Evolutionary conservation across 2,797 vertebrate genomes (phyloP), one percentile per base, ranked within the genome.

Genomic region (Malurus leucopterus): DNA sequence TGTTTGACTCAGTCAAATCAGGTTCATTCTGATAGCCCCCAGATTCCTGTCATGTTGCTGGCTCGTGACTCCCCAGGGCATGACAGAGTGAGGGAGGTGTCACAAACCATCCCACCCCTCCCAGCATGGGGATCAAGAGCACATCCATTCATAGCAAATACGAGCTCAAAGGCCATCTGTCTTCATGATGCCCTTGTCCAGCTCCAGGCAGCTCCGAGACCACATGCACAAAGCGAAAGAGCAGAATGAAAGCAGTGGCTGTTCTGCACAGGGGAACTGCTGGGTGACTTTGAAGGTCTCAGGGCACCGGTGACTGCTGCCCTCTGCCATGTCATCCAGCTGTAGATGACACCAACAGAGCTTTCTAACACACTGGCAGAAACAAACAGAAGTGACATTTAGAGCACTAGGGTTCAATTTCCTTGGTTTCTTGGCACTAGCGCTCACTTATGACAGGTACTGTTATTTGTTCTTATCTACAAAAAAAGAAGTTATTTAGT

Each of bases 131-230:
- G 16, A 4, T 13, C 72, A n/a, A n/a, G 74, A 36, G 47, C 49
- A 15, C 34, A 38, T 54, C 21, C 5, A 14, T 2, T 30, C 38
- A 9, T 17, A 64, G 86, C 67, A 50, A 34, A 29, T 34, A 6
- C 3, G 14, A 32, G 46, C 71, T 55, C 71, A 11, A 1, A 19
- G 36, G 54, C 73, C 27, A 14, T 2, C 38, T 9, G 14, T 32
- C 24, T 43, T 64, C 0, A 0, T 6, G 9, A 46, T 20, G 54
- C 69, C 44, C 15, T 6, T 0, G 0, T 2, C 41, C 62, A 40
- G 38, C 14, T 44, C n/a, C 3, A 10, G 50, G 70, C 62, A 88
- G 51, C 57, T 24, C 17, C 5, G 9, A 30, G 19, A 20, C 4
- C 29, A 3, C 27, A 4, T 0, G 4, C 43, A 26, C 57, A 69